Percentiles rank a stretch among this genome's conserved stretches.
Evolutionary conservation across 1,140 invertebrate species (phyloP).

Genomic region (Medauroidea extradentata): DNA sequence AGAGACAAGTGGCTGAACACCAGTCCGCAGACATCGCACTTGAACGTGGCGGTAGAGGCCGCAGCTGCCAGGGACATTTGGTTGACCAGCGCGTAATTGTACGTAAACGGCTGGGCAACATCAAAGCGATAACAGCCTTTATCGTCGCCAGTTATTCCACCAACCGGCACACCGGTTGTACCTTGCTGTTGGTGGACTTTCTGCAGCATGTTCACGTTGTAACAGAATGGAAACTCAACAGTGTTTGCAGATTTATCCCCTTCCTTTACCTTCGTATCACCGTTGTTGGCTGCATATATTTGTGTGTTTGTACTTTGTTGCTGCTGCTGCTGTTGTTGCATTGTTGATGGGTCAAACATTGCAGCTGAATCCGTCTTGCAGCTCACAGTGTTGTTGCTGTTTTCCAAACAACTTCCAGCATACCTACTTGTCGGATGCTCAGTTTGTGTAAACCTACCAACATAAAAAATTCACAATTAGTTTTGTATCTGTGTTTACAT

Average conservation of each 20-base stretch:
- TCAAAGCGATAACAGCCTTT: constrained; percentile 57
- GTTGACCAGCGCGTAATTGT: constrained; percentile 58
- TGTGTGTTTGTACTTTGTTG: constrained; percentile 23
- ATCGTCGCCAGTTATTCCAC: constrained; percentile 48
- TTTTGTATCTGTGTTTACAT: no score
- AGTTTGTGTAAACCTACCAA: constrained; percentile 43
- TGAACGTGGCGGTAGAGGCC: constrained; percentile 75
- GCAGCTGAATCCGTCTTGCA: constrained; percentile 30
- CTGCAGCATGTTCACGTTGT: constrained; percentile 53
- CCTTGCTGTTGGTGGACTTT: constrained; percentile 40
- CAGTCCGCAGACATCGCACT: constrained; percentile 78
- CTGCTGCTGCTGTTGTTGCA: constrained; percentile 42
- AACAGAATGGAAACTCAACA: constrained; percentile 51
- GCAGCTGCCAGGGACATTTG: constrained; percentile 55
- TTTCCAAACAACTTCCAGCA: constrained; percentile 6
- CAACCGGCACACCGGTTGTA: constrained; percentile 42
- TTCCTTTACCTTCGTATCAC: constrained; percentile 8
- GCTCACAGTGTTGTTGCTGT: constrained; percentile 8
- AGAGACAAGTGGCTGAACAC: constrained; percentile 74
- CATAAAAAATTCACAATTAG: neutral
- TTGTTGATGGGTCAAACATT: constrained; percentile 48
- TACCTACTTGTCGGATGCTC: constrained; percentile 33
- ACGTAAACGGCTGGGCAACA: constrained; percentile 64
- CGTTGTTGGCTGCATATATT: constrained; percentile 8
- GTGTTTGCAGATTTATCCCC: constrained; percentile 30